These are phyloP conservation scores for Ceratosolen fusciceps DNA, from an alignment of 1,140 invertebrate genomes.

Conservation along the genomic window DNA sequence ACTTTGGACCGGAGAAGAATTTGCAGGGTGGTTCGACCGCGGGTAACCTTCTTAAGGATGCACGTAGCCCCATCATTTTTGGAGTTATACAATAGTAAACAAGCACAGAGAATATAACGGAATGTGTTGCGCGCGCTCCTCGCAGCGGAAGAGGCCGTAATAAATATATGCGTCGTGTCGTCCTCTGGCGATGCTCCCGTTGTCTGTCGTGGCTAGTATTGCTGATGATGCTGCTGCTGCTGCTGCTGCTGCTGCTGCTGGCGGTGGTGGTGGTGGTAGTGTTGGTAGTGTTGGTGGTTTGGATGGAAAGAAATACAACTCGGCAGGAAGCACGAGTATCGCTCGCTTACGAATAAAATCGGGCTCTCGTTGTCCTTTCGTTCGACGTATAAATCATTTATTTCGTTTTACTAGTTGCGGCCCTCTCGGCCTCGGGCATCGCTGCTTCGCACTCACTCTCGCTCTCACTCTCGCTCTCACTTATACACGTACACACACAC, in stretches of 20 bases:
- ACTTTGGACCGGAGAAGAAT: background rate
- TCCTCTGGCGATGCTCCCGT: background rate
- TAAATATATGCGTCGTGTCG: no score
- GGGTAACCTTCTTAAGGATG: conserved; percentile 4
- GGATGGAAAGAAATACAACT: no score
- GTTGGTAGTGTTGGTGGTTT: background rate
- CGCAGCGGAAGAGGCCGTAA: background rate
- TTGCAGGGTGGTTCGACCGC: background rate
- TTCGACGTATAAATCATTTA: background rate
- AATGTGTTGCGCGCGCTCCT: conserved; percentile 35
- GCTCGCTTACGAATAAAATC: background rate
- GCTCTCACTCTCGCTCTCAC: no score
- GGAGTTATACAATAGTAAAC: conserved; percentile 15
- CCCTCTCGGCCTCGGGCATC: background rate
- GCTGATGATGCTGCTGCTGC: background rate
- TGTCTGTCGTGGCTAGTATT: background rate
- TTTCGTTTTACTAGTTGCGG: background rate
- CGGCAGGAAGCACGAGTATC: conserved; percentile 12
- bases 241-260: background rate
- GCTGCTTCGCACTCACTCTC: no score
- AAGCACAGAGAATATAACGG: conserved; percentile 38
- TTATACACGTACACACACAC: no score
- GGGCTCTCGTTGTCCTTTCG: conserved; percentile 14
- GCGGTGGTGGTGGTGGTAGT: background rate
- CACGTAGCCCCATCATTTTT: background rate